These are phyloP conservation scores for Papilio polytes DNA, from an alignment of 1,140 invertebrate genomes.

Conservation along the genomic window DNA sequence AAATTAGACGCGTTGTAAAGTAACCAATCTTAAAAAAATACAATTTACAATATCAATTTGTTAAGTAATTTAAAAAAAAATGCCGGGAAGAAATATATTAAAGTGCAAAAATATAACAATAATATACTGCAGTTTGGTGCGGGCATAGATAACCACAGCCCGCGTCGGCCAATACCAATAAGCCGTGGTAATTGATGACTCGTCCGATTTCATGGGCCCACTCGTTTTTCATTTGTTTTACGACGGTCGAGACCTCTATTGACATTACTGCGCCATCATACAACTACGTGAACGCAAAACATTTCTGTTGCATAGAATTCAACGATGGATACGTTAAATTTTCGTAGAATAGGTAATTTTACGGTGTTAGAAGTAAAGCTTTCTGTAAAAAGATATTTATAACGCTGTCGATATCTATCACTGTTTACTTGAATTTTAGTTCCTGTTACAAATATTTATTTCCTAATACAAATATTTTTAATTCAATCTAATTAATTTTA, in stretches of 20 bases:
- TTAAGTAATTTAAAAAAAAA: background rate
- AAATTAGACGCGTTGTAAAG: too few species aligned
- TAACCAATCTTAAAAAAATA: too few species aligned
- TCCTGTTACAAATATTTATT: too few species aligned
- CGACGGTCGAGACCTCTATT: slow-evolving; percentile 42
- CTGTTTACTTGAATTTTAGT: too few species aligned
- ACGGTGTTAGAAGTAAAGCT: too few species aligned
- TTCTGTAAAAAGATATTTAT: too few species aligned
- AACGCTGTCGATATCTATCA: too few species aligned
- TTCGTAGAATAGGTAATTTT: too few species aligned
- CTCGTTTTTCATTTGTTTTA: slow-evolving; percentile 49
- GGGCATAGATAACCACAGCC: slow-evolving; percentile 6
- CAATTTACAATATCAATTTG: too few species aligned
- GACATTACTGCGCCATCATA: slow-evolving; percentile 33
- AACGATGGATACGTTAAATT: background rate
- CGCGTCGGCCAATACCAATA: slow-evolving; percentile 72
- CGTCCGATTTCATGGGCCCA: slow-evolving; percentile 71
- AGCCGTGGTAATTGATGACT: slow-evolving; percentile 72
- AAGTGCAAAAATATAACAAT: background rate
- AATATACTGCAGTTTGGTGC: background rate
- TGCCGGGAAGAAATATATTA: background rate
- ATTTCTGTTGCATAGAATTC: background rate
- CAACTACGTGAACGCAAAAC: background rate
- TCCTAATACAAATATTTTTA: background rate
- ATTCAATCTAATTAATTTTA: background rate